Base-by-base conservation (phyloP, 2,797 vertebrate genomes). In the Sternarchorhynchus goeldii region DNA sequence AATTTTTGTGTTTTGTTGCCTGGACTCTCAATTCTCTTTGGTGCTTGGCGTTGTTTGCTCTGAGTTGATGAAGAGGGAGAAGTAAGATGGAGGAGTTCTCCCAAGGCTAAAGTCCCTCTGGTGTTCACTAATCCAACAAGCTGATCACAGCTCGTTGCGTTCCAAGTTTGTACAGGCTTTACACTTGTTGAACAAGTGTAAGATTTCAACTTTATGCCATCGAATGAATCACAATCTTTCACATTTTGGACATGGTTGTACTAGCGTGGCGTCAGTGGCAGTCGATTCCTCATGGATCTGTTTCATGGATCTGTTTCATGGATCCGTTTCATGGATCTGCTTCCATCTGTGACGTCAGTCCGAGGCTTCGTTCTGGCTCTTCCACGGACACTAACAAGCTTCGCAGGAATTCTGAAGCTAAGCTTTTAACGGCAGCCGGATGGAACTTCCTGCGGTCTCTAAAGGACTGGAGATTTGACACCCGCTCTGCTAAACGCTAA, bases 111-210 rank as follows among this genome's bases (percentile, higher is more conserved):
- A 25, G 25, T 25, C 25, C 25, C 25, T 25, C 25, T 59, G 29
- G 25, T 72, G 76, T 53, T 58, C 64, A 81, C 81, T 76, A 83
- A 55, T 65, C 57, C 58, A 62, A 77, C 58, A 53, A 20, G 14
- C 6, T 41, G 39, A 41, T 41, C 39, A 25, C 25, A 25, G 25
- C 25, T 25, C 31, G 59, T 25, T 5, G 29, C 12, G 17, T 10
- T 53, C 16, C 10, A 2, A n/a, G 18, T 39, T 63, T 16, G 12
- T 67, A 16, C 55, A 29, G 6, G 20, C 17, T 8, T 55, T 39
- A 41, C 31, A 39, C 55, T 75, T 41, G 39, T 41, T 41, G 39
- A 41, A 41, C 39, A 41, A 41, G 39, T 65, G 71, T 7, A 65
- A 34, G 20, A 66, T 39, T 39, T 66, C 14, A 20, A 66, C 25